Evolutionary conservation across 2,113 vertebrate genomes (phyloP), one percentile per base, ranked within the genome.

Genomic region (Bubo blakistoni): DNA sequence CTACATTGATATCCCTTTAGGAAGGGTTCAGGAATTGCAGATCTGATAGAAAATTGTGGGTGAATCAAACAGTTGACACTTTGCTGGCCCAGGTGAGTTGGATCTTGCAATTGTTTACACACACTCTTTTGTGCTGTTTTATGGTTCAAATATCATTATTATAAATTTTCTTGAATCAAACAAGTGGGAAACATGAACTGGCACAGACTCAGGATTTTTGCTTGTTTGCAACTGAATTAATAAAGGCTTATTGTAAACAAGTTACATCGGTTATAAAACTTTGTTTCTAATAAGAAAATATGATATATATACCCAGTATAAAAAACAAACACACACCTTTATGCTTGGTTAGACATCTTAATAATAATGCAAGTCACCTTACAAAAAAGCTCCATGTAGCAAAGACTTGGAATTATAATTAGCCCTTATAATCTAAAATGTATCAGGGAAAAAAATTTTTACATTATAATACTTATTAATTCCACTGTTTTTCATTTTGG

Each of bases 331-430:
- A 62, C 6, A 24, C 26, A 84, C 8, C 27, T 74, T 84, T 86
- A 32, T 81, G 46, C 27, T 74, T 73, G 16, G 32, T 36, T 91
- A 55, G 18, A 36, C 62, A 29, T 73, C 42, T 88, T 78, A 57
- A n/a, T 61, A 25, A 25, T 40, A 63, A 65, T 40, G 44, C 19
- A 77, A 78, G n/a, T 79, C 25, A 86, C 38, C 49, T 70, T 81
- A 72, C 27, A 17, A 42, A 86, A 38, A 71, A 47, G 7, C 44
- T 46, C 44, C 46, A 3, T 59, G 14, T 73, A 80, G 40, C 73
- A 86, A 92, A 87, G 46, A 38, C 59, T 95, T 92, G 81, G 51
- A 88, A 74, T 96, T 55, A 24, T 81, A 81, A 93, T 90, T 91
- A 87, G 34, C 55, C 32, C 90, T 58, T 97, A 81, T 89, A 94